A percentile compares a stretch with the other conserved stretches of the same genome.
These are phyloP conservation scores for Butorides virescens DNA, from an alignment of 2,113 vertebrate genomes.

Conservation along the genomic window DNA sequence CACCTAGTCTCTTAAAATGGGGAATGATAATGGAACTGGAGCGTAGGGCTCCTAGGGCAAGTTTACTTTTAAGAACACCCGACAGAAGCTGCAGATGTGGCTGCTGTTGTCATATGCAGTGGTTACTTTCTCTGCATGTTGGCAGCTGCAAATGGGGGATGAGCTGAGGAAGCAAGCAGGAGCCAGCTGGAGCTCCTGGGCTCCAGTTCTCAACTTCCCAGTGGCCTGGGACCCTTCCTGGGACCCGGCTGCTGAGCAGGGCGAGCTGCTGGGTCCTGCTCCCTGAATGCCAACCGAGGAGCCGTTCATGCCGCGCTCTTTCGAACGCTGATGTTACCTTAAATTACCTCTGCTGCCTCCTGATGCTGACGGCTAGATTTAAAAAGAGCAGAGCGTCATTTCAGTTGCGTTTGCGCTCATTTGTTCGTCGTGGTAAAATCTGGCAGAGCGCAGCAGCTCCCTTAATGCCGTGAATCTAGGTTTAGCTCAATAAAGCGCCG, in stretches of 20 bases:
- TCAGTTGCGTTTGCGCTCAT: not conserved
- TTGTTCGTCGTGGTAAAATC: not conserved
- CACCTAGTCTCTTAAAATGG: not conserved
- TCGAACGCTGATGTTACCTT: slow-evolving; percentile 1
- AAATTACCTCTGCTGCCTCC: slow-evolving; percentile 2
- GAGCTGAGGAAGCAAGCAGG: not conserved
- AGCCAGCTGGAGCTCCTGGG: not conserved
- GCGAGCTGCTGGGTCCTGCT: not conserved
- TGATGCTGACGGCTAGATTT: not conserved
- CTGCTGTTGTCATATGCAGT: not conserved
- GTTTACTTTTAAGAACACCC: not conserved
- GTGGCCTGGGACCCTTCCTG: not conserved
- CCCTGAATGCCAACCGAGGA: not conserved
- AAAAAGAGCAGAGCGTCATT: not conserved
- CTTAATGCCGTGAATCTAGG: rapidly evolving
- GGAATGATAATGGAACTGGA: not conserved
- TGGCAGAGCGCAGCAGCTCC: not conserved
- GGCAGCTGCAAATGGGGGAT: not conserved
- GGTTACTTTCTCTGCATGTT: not conserved
- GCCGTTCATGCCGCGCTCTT: not conserved
- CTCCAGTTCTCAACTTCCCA: not conserved
- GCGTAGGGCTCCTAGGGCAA: not conserved
- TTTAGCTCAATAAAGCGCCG: rapidly evolving
- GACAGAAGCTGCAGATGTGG: not conserved
- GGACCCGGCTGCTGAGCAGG: not conserved